Evolutionary conservation across 2,888 invertebrate genomes (phyloP).

Genomic region (Agriopis marginaria): DNA sequence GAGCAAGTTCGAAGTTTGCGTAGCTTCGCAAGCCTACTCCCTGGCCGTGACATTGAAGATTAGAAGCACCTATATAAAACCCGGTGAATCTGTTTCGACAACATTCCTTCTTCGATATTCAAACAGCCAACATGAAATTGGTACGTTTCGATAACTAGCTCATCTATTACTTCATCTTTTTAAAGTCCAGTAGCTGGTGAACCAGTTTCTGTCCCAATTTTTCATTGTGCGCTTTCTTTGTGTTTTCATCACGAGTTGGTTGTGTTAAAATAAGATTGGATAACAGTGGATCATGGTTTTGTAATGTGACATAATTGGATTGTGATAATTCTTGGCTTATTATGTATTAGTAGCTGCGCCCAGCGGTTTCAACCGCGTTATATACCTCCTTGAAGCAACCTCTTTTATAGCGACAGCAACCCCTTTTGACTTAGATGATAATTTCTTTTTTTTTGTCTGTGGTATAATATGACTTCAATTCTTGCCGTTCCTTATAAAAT

Average conservation of each 20-base stretch:
- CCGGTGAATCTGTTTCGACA: constrained; percentile 51
- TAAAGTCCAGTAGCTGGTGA: constrained; percentile 4
- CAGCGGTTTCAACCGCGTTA: background rate
- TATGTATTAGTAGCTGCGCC: background rate
- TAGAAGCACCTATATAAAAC: constrained; percentile 71
- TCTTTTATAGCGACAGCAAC: no score
- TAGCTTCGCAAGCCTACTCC: constrained; percentile 33
- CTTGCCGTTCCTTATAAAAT: no score
- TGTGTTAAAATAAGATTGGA: constrained; percentile 22
- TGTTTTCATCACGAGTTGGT: constrained; percentile 24
- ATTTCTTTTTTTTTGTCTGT: no score
- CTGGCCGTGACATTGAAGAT: constrained; percentile 72
- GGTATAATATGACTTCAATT: no score
- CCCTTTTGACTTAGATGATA: no score
- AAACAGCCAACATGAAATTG: constrained; percentile 77
- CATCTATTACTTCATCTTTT: constrained; percentile 14
- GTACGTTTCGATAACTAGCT: constrained; percentile 59
- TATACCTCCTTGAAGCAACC: no score
- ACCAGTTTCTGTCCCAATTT: constrained; percentile 27
- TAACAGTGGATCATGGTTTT: constrained; percentile 30
- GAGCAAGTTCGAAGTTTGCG: constrained; percentile 40
- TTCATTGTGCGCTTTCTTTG: constrained; percentile 24
- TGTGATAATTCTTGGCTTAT: constrained; percentile 3
- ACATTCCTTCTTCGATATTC: constrained; percentile 70
- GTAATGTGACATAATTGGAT: constrained; percentile 36